Evolutionary conservation across 2,888 invertebrate genomes (phyloP), one percentile per base, ranked within the genome.

Genomic region (Chouioia cunea): DNA sequence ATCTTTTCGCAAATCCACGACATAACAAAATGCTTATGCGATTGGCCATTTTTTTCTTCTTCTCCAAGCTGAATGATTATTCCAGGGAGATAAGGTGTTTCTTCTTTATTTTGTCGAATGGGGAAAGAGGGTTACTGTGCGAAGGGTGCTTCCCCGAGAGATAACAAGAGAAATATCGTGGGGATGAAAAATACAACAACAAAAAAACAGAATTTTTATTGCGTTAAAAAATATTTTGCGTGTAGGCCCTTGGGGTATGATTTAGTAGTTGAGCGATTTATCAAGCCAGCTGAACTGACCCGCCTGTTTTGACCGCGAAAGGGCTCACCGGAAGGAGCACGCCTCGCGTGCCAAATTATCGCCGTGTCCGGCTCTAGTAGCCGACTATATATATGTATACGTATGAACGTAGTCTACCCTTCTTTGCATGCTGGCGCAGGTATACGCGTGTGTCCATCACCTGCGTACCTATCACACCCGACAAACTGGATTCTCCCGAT

Each of bases 221-320:
- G 36, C n/a, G 36, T 62, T 65, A 54, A 57, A 67, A 72, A 68
- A 68, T 36, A 36, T 72, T 60, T 62, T 15, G 44, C 54, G 6
- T 10, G 4, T 6, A 10, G 36, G 36, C 36, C 36, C 36, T 36
- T 36, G 16, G 52, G n/a, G 16, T n/a, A 71, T 67, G 66, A 71
- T 67, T 52, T 64, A 52, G 18, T 20, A 83, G 84, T 85, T 83
- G 74, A 82, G 83, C 79, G 83, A 82, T 83, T 83, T 82, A 83
- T 83, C 83, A 84, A 82, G 81, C 82, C 82, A 84, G 84, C 83
- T 83, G 57, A 44, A 16, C 36, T 18, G 36, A 23, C 83, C 85
- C 83, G 84, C 84, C 85, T 85, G 85, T 85, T 85, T 85, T 85
- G 85, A 85, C 85, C 85, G 80, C 85, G 81, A 80, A 82, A 79